Evolutionary conservation across 2,797 vertebrate genomes (phyloP), one percentile per base, ranked within the genome.

Genomic region (Gephyroberyx darwinii): DNA sequence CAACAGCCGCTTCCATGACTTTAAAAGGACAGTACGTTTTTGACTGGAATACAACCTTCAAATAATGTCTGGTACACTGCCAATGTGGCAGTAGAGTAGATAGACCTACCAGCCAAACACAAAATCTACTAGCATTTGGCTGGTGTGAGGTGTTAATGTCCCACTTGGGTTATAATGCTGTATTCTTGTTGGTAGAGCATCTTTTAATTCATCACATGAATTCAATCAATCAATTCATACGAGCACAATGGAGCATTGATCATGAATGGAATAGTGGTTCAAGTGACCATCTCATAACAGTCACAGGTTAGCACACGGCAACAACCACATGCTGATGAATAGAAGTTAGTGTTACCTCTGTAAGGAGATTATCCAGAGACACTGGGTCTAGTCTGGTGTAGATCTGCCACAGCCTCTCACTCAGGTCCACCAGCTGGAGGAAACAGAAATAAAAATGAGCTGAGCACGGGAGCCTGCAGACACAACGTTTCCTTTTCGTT

Each of bases 301-400:
- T 45, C 43, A 45, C 13, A 45, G 43, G 43, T 45, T 45, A 16
- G 12, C 16, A 45, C 14, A 45, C 16, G 1, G 16, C 43, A 45
- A 43, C 9, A 10, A 41, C 14, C 43, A 45, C 14, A 10, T 52
- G 19, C 13, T 43, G 7, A 43, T 9, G 1, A 41, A 54, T 37
- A 66, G 62, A 20, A 10, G 47, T 5, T 1, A 22, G 2, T 19
- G 1, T 91, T 94, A 99, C 98, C 95, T 99, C 95, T 77, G 91
- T 93, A 3, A 99, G 87, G 74, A 98, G 91, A 39, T 71, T 90
- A 83, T 97, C 95, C 86, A 99, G 77, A 73, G 96, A 97, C 83
- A 96, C 88, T 0, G 96, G 95, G 88, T 99, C 98, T 71, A 98
- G 94, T 84, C 92, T 95, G 88, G 91, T 95, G 89, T 98, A 99